Evolutionary conservation across 2,797 vertebrate species (phyloP).

Genomic region (Sitta carolinensis): DNA sequence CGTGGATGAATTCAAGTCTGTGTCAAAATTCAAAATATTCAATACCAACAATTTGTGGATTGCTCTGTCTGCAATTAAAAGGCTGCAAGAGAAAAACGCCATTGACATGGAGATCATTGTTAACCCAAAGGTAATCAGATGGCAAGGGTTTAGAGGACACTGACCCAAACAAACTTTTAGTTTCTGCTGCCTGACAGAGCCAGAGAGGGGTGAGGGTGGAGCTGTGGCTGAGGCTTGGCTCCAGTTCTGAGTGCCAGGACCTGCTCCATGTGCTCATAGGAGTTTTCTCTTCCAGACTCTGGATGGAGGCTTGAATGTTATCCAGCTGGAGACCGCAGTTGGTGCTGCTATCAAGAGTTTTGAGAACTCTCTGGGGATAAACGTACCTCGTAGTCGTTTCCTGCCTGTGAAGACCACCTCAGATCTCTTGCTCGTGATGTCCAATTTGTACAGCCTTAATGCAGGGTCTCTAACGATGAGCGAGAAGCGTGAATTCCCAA

Average conservation of each 20-base stretch:
- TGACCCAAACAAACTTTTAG: neutral
- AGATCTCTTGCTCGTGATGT: slow-evolving; percentile 97
- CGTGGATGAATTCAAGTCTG: slow-evolving; percentile 97
- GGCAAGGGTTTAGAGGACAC: neutral
- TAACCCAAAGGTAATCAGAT: slow-evolving; percentile 88
- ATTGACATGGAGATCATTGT: slow-evolving; percentile 98
- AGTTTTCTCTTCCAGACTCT: slow-evolving; percentile 82
- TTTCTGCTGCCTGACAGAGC: neutral
- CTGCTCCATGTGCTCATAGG: neutral
- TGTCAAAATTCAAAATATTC: slow-evolving; percentile 99
- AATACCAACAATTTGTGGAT: slow-evolving; percentile 99
- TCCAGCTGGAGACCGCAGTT: slow-evolving; percentile 97
- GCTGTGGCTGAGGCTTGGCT: fast-evolving
- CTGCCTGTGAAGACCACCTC: slow-evolving; percentile 98
- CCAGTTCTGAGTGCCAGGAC: neutral
- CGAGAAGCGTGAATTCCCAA: slow-evolving; percentile 93
- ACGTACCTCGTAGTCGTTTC: slow-evolving; percentile 96
- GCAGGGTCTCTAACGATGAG: slow-evolving; percentile 97
- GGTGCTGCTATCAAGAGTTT: slow-evolving; percentile 98
- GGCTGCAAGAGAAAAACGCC: slow-evolving; percentile 86
- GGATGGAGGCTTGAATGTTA: slow-evolving; percentile 92
- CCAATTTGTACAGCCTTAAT: slow-evolving; percentile 96
- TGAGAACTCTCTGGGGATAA: slow-evolving; percentile 95
- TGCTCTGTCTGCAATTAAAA: slow-evolving; percentile 90
- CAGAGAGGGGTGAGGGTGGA: neutral